A percentile compares a stretch with the other conserved stretches of the same genome.
Conservation (phyloP, 2,113 vertebrate genomes). For the Ageneiosus marmoratus region DNA sequence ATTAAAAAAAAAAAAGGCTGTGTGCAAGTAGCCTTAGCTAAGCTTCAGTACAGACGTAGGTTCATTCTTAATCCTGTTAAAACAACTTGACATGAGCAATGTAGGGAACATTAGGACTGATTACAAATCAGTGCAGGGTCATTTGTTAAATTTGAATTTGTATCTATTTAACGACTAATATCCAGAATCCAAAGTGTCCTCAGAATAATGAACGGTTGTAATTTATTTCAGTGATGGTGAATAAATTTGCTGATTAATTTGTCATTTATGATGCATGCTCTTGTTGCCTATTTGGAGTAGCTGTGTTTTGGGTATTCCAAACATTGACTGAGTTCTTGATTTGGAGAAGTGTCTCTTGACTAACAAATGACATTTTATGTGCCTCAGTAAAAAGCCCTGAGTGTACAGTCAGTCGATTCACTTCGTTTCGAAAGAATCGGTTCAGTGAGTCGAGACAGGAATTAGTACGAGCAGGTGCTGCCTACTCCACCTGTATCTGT, state of each 20-base stretch:
- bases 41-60: background rate
- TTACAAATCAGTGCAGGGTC: too few species aligned
- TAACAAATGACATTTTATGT: background rate
- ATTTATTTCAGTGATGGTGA: background rate
- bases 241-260: background rate
- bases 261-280: background rate
- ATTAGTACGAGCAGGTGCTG: constrained; percentile 34
- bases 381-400: too few species aligned
- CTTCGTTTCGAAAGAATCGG: background rate
- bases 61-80: background rate
- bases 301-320: background rate
- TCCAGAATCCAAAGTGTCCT: too few species aligned
- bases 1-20: background rate
- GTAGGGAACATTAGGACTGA: too few species aligned
- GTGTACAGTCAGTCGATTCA: too few species aligned
- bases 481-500: background rate
- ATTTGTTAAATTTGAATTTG: too few species aligned
- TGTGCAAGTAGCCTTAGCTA: background rate
- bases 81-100: background rate
- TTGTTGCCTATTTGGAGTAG: too few species aligned
- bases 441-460: background rate
- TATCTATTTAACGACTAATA: too few species aligned
- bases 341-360: background rate
- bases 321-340: background rate
- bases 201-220: too few species aligned